These are phyloP conservation scores for Drosophila pruinosa DNA, from an alignment of 1,140 invertebrate species.

Conservation along the genomic window DNA sequence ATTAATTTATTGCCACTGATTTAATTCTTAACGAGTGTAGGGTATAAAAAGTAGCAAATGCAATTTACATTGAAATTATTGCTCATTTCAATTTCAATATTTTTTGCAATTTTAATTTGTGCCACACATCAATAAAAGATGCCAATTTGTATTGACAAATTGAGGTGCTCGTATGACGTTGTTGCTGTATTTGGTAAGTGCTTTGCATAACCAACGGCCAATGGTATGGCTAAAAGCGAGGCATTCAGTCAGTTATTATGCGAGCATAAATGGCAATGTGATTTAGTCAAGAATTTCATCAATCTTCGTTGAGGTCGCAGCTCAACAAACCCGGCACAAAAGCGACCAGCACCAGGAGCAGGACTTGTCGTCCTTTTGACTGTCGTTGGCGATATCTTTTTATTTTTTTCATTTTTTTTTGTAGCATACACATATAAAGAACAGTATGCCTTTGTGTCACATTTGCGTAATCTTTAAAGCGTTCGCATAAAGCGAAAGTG, in stretches of 20 bases:
- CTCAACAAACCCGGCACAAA: not conserved
- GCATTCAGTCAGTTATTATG: not conserved
- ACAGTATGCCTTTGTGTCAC: slow-evolving; percentile 59
- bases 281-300: slow-evolving; percentile 65
- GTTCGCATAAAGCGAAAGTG: slow-evolving; percentile 45
- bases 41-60: not conserved
- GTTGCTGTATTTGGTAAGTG: not conserved
- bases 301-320: slow-evolving; percentile 49
- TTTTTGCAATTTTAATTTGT: slow-evolving; percentile 40
- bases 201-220: slow-evolving; percentile 19
- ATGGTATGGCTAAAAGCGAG: slow-evolving; percentile 11
- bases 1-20: not conserved
- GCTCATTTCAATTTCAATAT: slow-evolving; percentile 51
- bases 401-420: too few relatives aligned
- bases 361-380: slow-evolving; percentile 14
- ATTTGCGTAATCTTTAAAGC: slow-evolving; percentile 67
- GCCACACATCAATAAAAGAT: slow-evolving; percentile 19
- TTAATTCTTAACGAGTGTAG: not conserved
- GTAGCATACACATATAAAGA: slow-evolving; percentile 10
- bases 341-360: slow-evolving; percentile 11
- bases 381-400: slow-evolving; percentile 38
- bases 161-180: not conserved
- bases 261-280: slow-evolving; percentile 14
- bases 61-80: not conserved
- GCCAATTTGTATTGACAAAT: slow-evolving; percentile 2